These are phyloP conservation scores for Calycopis cecrops DNA, from an alignment of 1,140 invertebrate genomes.

Conservation along the genomic window DNA sequence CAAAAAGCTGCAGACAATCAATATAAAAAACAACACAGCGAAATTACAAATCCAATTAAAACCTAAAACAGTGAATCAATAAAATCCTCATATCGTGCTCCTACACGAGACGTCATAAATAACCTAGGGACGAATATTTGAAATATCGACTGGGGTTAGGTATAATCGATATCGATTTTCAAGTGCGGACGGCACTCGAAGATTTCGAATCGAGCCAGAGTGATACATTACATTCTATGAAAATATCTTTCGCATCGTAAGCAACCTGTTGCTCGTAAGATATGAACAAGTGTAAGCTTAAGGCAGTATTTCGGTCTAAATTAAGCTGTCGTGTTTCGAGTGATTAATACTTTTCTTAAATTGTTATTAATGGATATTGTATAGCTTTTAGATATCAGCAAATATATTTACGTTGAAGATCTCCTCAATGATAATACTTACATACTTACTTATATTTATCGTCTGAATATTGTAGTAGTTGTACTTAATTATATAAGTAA, in stretches of 20 bases:
- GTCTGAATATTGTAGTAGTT: no score
- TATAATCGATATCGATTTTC: conserved; percentile 47
- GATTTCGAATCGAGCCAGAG: conserved; percentile 34
- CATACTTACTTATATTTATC: no score
- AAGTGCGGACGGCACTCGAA: conserved; percentile 42
- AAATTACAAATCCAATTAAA: conserved; percentile 62
- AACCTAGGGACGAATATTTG: conserved; percentile 40
- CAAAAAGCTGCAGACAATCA: not conserved
- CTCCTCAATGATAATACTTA: no score
- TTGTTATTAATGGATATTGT: no score
- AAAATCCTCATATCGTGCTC: conserved; percentile 50
- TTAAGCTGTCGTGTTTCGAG: conserved; percentile 7
- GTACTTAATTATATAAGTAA: no score
- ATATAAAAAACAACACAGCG: conserved; percentile 39
- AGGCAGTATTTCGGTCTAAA: conserved; percentile 16
- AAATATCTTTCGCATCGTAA: conserved; percentile 51
- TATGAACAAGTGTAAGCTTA: conserved; percentile 38
- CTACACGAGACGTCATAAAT: conserved; percentile 48
- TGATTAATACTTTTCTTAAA: no score
- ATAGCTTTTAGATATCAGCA: no score
- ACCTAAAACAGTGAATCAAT: conserved; percentile 43
- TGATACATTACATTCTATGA: conserved; percentile 57
- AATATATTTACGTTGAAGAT: no score
- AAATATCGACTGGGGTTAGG: conserved; percentile 38
- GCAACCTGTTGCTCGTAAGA: conserved; percentile 54